Evolutionary conservation across 2,797 vertebrate species (phyloP).

Genomic region (Melanotaenia maccullochi): DNA sequence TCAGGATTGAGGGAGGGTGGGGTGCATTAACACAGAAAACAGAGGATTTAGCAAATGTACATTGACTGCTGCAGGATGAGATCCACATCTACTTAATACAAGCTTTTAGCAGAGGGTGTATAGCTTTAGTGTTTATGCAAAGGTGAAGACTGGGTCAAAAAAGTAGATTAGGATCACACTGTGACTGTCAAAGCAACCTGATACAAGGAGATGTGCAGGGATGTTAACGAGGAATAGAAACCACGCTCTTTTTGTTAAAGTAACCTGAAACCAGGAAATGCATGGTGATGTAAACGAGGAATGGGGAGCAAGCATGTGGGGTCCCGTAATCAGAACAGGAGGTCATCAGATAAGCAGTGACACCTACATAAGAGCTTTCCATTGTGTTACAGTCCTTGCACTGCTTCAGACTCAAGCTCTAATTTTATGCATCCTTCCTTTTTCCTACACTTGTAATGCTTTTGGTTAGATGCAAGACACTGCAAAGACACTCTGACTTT

Average conservation of each 20-base stretch:
- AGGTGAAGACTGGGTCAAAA: background rate
- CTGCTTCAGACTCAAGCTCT: accelerated
- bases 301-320: background rate
- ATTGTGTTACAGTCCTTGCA: background rate
- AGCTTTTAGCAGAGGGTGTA: background rate
- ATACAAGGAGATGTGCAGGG: background rate
- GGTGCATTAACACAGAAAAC: slow-evolving; percentile 6
- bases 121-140: slow-evolving; percentile 4
- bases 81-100: slow-evolving; percentile 3
- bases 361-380: background rate
- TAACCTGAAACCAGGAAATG: background rate
- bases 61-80: background rate
- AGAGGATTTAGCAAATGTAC: slow-evolving; percentile 1
- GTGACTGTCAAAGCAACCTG: slow-evolving; percentile 13
- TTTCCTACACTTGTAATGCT: background rate
- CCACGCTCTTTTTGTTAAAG: slow-evolving; percentile 8
- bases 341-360: slow-evolving; percentile 16
- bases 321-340: slow-evolving; percentile 9
- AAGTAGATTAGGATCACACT: background rate
- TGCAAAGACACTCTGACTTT: too few relatives aligned
- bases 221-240: background rate
- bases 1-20: background rate
- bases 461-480: too few relatives aligned
- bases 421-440: slow-evolving; percentile 16
- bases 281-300: background rate